Evolutionary conservation across 2,113 vertebrate species (phyloP).

Genomic region (Elephas maximus): DNA sequence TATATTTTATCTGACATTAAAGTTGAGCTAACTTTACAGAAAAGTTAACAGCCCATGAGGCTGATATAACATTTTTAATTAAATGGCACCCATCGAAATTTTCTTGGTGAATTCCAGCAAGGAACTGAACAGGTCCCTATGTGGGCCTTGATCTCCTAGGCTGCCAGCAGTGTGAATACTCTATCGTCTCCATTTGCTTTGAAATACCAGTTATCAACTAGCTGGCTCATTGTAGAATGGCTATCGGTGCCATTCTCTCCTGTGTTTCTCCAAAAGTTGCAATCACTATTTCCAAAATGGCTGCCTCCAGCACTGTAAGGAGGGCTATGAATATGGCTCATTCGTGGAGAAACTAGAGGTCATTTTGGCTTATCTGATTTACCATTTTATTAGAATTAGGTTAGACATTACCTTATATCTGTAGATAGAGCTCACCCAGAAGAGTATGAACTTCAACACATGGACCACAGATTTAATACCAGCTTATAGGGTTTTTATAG

Average conservation of each 20-base stretch:
- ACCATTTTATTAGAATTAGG: background rate
- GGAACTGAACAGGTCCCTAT: constrained; percentile 13
- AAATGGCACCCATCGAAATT: constrained; percentile 65
- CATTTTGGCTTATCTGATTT: background rate
- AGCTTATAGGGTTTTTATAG: too few species aligned
- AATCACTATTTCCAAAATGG: constrained; percentile 7
- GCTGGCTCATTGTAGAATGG: constrained; percentile 22
- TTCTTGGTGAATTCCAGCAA: constrained; percentile 69
- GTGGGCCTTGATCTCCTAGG: background rate
- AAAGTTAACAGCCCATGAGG: constrained; percentile 63
- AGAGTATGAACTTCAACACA: background rate
- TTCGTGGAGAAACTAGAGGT: background rate
- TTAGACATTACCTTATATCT: background rate
- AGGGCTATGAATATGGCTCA: too few species aligned
- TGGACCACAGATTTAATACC: background rate
- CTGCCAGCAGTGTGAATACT: background rate
- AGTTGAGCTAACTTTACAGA: constrained; percentile 66
- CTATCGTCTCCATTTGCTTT: background rate
- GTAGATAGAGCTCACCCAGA: background rate
- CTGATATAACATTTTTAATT: constrained; percentile 66
- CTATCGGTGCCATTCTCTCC: constrained; percentile 70
- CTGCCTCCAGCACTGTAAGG: background rate
- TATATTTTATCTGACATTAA: constrained; percentile 64
- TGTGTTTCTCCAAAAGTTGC: constrained; percentile 57
- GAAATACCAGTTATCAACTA: background rate